These are phyloP conservation scores for Drosophila peninsularis DNA, from an alignment of 2,888 invertebrate species.

Conservation along the genomic window DNA sequence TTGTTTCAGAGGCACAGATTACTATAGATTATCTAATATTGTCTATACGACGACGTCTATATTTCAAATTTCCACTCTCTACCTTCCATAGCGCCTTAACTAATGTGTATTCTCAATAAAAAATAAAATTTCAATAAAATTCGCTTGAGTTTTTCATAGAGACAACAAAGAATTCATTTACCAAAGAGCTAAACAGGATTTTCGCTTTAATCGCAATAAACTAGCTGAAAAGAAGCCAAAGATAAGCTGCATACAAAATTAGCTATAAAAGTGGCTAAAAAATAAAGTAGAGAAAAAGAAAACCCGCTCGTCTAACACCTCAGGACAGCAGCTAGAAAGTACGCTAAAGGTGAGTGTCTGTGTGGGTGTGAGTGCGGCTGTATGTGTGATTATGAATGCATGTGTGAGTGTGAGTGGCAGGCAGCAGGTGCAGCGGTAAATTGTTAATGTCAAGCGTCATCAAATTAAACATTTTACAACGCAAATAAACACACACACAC, in stretches of 20 bases:
- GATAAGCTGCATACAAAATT: neutral
- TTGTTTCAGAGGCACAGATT: too few relatives aligned
- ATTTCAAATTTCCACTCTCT: too few relatives aligned
- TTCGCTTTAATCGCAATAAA: neutral
- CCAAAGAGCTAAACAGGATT: neutral
- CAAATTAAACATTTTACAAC: conserved; percentile 62
- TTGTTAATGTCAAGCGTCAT: conserved; percentile 67
- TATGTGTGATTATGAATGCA: neutral
- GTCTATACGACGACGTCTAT: too few relatives aligned
- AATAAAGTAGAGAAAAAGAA: neutral
- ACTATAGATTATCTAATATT: too few relatives aligned
- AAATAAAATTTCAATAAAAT: neutral
- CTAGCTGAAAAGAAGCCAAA: neutral
- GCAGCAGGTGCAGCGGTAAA: conserved; percentile 61
- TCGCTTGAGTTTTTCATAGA: neutral
- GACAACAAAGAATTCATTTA: neutral
- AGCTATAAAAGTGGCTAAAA: neutral
- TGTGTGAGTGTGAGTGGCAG: conserved; percentile 16
- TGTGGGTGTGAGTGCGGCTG: conserved; percentile 1
- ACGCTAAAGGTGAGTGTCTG: conserved; percentile 20
- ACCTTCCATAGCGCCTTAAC: too few relatives aligned
- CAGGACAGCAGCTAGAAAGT: conserved; percentile 33
- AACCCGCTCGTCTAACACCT: conserved; percentile 10
- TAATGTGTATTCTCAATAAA: too few relatives aligned
- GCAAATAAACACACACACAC: conserved; percentile 2